These are phyloP conservation scores for Macrosteles quadrilineatus DNA, from an alignment of 1,140 invertebrate species.

Conservation along the genomic window DNA sequence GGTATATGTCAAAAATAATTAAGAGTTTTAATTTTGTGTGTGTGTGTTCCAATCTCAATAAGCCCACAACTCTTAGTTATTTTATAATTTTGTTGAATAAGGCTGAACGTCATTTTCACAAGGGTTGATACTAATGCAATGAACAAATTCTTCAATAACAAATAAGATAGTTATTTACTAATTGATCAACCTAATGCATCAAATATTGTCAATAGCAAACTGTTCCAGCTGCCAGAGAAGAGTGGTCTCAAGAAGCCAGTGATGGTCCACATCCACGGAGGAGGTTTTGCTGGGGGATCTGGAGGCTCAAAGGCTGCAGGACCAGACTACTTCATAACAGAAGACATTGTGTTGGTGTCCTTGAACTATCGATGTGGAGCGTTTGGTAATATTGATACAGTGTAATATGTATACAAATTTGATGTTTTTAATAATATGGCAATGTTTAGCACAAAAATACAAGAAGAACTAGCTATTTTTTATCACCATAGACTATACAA, in stretches of 20 bases:
- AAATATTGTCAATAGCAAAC: too few species aligned
- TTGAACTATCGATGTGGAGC: neutral
- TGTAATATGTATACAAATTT: too few species aligned
- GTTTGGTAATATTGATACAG: neutral
- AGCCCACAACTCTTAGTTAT: too few species aligned
- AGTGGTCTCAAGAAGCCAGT: neutral
- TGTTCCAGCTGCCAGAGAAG: neutral
- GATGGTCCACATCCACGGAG: conserved; percentile 3
- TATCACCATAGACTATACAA: too few species aligned
- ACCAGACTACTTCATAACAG: neutral
- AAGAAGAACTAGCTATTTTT: too few species aligned
- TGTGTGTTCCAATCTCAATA: too few species aligned
- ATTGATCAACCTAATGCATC: neutral
- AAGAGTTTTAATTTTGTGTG: too few species aligned
- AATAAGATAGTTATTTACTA: neutral
- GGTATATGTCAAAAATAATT: too few species aligned
- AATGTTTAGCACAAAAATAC: too few species aligned
- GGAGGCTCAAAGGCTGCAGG: neutral
- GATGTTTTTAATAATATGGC: too few species aligned
- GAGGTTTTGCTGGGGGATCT: neutral
- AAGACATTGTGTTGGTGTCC: neutral
- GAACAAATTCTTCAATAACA: neutral
- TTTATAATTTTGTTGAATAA: too few species aligned
- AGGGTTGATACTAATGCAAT: neutral
- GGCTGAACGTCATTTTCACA: too few species aligned